Evolutionary conservation across 2,797 vertebrate genomes (phyloP).

Genomic region (Peromyscus aztecus): DNA sequence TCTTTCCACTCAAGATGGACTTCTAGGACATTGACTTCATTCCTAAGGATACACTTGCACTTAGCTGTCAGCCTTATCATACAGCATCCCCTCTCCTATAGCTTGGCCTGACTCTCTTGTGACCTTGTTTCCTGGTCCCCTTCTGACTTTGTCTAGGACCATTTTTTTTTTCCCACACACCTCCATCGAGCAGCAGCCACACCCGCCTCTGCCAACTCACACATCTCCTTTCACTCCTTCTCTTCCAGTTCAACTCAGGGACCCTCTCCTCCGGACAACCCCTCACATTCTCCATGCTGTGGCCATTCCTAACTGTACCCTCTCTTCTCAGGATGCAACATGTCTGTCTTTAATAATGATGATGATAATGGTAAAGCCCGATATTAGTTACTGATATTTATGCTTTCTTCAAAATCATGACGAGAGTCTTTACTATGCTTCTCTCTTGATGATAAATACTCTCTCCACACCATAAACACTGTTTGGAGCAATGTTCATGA

Average conservation of each 20-base stretch:
- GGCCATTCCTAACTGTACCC: no score
- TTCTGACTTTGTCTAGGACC: neutral
- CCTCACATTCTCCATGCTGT: rapidly evolving
- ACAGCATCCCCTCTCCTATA: neutral
- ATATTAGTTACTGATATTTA: neutral
- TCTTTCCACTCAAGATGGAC: rapidly evolving
- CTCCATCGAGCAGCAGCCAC: neutral
- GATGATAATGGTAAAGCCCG: neutral
- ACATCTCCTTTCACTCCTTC: neutral
- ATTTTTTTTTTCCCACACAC: neutral
- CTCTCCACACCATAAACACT: neutral
- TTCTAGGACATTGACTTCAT: neutral
- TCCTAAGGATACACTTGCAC: rapidly evolving
- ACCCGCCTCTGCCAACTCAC: neutral
- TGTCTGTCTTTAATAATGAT: neutral
- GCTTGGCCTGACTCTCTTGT: neutral
- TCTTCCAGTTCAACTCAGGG: neutral
- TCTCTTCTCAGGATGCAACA: neutral
- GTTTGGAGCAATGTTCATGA: neutral
- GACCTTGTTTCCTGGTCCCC: neutral
- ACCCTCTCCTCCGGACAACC: no score
- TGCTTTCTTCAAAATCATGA: neutral
- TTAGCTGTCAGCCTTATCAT: rapidly evolving
- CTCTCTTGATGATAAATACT: neutral
- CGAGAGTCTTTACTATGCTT: neutral